Percentiles rank a stretch among this genome's conserved stretches.
Evolutionary conservation across 1,140 invertebrate species (phyloP).

Genomic region (Nylanderia fulva): DNA sequence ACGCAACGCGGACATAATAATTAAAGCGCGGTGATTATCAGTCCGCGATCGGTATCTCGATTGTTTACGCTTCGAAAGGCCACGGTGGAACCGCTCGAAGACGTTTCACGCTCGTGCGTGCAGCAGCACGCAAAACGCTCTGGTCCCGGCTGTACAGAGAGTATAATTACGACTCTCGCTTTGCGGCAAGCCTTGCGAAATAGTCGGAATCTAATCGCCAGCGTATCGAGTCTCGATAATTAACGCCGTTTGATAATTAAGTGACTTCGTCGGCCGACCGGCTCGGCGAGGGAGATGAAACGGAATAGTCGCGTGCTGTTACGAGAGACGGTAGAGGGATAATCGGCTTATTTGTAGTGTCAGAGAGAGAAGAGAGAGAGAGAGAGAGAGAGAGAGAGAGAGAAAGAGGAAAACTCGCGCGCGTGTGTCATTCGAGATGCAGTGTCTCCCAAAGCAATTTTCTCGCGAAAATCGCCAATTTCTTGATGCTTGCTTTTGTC

Average conservation of each 20-base stretch:
- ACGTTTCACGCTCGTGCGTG: slow-evolving; percentile 6
- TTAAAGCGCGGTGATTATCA: slow-evolving; percentile 37
- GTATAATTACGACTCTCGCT: slow-evolving; percentile 38
- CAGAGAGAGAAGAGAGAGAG: background rate
- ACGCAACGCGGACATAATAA: slow-evolving; percentile 41
- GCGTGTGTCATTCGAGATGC: slow-evolving; percentile 60
- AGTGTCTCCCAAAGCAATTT: slow-evolving; percentile 36
- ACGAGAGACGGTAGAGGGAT: slow-evolving; percentile 46
- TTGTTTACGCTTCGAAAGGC: slow-evolving; percentile 48
- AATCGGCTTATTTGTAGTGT: slow-evolving; percentile 54
- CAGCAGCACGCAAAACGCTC: slow-evolving; percentile 23
- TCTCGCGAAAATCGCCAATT: background rate
- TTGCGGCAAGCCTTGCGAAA: slow-evolving; percentile 39
- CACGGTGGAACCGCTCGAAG: background rate
- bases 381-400: background rate
- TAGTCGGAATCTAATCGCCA: slow-evolving; percentile 51
- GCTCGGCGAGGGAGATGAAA: slow-evolving; percentile 44
- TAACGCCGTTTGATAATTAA: slow-evolving; percentile 58
- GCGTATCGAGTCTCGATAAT: slow-evolving; percentile 52
- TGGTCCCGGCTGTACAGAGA: slow-evolving; percentile 29
- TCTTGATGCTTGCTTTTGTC: background rate
- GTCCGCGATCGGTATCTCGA: slow-evolving; percentile 28
- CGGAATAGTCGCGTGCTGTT: slow-evolving; percentile 47
- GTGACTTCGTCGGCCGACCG: slow-evolving; percentile 11
- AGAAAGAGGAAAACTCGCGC: slow-evolving; percentile 22